Percentiles rank a stretch among this genome's conserved stretches.
Conservation (phyloP, 1,140 invertebrate species). For the Aphis gossypii region DNA sequence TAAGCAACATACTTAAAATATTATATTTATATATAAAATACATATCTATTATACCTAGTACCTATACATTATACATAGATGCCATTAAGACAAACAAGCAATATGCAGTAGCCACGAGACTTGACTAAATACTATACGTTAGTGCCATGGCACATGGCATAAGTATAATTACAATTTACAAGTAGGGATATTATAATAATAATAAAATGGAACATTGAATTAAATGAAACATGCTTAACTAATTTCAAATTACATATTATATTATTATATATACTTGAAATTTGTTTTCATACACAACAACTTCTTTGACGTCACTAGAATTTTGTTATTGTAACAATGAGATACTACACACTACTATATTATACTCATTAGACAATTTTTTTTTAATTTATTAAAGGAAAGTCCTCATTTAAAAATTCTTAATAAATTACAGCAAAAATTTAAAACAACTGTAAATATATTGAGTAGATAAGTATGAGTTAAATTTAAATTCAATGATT, state of each 20-base stretch:
- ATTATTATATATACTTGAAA: neutral
- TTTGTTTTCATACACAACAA: neutral
- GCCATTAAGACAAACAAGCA: neutral
- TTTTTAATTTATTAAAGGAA: neutral
- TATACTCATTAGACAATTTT: neutral
- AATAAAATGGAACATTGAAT: neutral
- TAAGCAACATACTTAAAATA: neutral
- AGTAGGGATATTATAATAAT: neutral
- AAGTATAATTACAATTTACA: neutral
- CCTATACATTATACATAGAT: neutral
- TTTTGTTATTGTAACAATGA: neutral
- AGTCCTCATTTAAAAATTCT: neutral
- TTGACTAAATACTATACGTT: neutral
- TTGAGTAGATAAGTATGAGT: neutral
- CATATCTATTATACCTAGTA: neutral
- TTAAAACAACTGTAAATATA: neutral
- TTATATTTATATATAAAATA: neutral
- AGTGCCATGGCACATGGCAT: neutral
- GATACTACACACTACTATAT: neutral
- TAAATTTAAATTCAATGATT: neutral
- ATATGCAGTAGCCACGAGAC: neutral
- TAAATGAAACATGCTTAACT: neutral
- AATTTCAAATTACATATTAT: neutral
- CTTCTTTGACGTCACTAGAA: neutral
- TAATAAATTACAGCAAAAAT: neutral